Evolutionary conservation across 2,113 vertebrate species (phyloP).

Genomic region (Chloropsis hardwickii): DNA sequence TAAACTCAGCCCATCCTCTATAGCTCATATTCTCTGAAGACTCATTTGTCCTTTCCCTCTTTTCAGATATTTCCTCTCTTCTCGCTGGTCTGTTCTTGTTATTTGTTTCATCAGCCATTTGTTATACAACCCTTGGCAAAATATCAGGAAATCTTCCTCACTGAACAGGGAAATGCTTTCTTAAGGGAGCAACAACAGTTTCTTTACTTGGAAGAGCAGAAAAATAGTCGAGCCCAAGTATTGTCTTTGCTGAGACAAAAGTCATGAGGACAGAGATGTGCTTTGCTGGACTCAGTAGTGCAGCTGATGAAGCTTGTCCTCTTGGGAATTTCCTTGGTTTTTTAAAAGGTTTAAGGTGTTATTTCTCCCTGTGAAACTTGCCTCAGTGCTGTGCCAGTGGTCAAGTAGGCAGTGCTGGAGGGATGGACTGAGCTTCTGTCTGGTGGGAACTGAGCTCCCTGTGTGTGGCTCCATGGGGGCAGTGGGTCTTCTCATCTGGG

Average conservation of each 20-base stretch:
- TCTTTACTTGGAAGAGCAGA: neutral
- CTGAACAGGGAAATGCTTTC: neutral
- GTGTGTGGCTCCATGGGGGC: neutral
- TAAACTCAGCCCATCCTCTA: slow-evolving; percentile 11
- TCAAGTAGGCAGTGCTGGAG: neutral
- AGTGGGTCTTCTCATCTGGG: neutral
- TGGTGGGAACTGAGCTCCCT: neutral
- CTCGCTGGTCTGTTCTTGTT: slow-evolving; percentile 3
- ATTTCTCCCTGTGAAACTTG: neutral
- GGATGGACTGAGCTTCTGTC: neutral
- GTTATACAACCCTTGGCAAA: slow-evolving; percentile 15
- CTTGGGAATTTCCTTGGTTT: neutral
- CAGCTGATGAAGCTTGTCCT: neutral
- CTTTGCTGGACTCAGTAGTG: neutral
- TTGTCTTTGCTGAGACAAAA: neutral
- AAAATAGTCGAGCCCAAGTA: neutral
- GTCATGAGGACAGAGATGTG: neutral
- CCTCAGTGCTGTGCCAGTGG: neutral
- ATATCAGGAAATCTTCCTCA: slow-evolving; percentile 1
- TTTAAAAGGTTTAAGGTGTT: neutral
- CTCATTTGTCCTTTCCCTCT: slow-evolving; percentile 29
- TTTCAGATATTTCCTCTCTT: slow-evolving; percentile 34
- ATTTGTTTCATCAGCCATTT: slow-evolving; percentile 4
- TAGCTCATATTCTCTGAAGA: slow-evolving; percentile 35
- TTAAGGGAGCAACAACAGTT: neutral